Evolutionary conservation across 2,797 vertebrate genomes (phyloP), one percentile per base, ranked within the genome.

Genomic region (Protonibea diacanthus): DNA sequence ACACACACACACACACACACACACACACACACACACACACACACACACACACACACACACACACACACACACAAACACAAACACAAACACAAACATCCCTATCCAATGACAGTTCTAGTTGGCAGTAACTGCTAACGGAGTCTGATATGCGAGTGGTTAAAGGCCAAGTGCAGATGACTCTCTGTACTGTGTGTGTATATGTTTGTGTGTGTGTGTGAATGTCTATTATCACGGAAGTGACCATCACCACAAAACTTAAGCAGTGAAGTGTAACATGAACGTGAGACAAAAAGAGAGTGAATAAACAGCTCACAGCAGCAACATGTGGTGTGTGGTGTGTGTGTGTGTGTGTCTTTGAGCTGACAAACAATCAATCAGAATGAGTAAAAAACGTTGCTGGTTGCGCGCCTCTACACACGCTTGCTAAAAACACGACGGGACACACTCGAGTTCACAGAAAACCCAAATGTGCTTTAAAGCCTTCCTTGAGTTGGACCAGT

Each of bases 381-480:
- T 66, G 81, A 85, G 78, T 89, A 90, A 48, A 89, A 90, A 92
- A 91, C 13, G 1, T 88, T 93, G 93, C 93, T 94, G 93, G 93
- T 94, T 91, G 82, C 5, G 83, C 17, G 65, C 20, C 49, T 66
- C 56, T 21, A 66, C 80, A 61, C 82, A 27, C 69, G 47, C 72
- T 55, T 40, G 76, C 80, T 77, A 27, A 76, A 88, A 85, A 90
- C 65, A 71, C 9, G 17, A 64, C 29, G 47, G 10, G 42, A 69
- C 62, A 62, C 76, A 69, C 74, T 45, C n/a, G 42, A 71, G 69
- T 53, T 68, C 73, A 74, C 71, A 56, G 65, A 76, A 80, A 38
- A 88, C 70, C 63, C 45, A 62, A 66, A 83, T 89, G 91, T 88
- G 90, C 90, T 91, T 87, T 71, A 80, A 86, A 88, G 81, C 51